phyloP scores from a whole-genome alignment of 2,113 vertebrate genomes.

The Indicator indicator region DNA sequence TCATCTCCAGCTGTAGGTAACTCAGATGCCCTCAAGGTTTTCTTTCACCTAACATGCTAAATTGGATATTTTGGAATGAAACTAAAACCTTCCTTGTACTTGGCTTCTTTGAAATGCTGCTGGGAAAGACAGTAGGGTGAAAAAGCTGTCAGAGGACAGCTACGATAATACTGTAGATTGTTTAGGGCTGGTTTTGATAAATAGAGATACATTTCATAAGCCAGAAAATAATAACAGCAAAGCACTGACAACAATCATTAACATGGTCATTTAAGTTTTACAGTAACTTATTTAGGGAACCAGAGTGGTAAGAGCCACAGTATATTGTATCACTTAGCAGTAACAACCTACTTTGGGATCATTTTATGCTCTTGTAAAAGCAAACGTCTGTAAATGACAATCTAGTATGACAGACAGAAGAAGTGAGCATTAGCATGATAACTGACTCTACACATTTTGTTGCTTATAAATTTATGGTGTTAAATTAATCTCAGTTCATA shows the following conservation, averaged over 20 bases:
- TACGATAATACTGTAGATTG: not conserved
- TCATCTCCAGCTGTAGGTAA: not conserved
- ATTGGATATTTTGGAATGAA: not conserved
- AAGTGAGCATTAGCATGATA: not conserved
- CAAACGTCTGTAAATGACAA: constrained; percentile 32
- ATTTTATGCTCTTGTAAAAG: constrained; percentile 59
- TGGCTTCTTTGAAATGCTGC: not conserved
- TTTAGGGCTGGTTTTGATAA: not conserved
- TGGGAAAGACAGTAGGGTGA: not conserved
- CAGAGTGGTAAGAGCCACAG: not conserved
- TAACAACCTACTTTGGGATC: constrained; percentile 21
- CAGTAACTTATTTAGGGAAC: not conserved
- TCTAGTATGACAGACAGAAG: constrained; percentile 45
- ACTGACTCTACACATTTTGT: not conserved
- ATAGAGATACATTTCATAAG: not conserved
- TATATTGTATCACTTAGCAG: not conserved
- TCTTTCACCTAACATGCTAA: not conserved
- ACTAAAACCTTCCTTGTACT: not conserved
- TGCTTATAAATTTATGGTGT: not conserved
- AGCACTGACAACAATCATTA: not conserved
- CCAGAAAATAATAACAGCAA: not conserved
- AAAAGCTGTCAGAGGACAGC: not conserved
- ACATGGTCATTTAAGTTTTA: constrained; percentile 27
- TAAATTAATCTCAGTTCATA: constrained; percentile 8
- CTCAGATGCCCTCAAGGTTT: not conserved